Percentiles rank a stretch among this genome's conserved stretches.
These are phyloP conservation scores for Dynastes hyllus DNA, from an alignment of 2,888 invertebrate species.

Conservation along the genomic window DNA sequence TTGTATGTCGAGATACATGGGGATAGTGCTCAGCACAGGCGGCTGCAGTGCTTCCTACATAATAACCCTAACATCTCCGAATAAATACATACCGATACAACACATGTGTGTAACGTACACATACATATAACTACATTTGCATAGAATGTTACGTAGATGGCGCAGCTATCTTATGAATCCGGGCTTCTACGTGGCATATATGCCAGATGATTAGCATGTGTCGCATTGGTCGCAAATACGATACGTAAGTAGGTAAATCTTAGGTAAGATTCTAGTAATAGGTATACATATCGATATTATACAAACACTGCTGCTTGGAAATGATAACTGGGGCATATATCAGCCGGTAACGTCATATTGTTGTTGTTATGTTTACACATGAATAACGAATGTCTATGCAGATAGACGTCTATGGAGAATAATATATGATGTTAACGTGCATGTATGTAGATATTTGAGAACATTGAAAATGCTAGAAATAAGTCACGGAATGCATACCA, in stretches of 20 bases:
- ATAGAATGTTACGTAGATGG: not conserved
- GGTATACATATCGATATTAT: not conserved
- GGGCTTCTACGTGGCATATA: not conserved
- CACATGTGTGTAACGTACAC: not conserved
- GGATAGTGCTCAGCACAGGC: not conserved
- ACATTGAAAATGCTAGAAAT: too few relatives aligned
- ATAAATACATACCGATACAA: slow-evolving; percentile 2
- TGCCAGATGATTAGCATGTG: not conserved
- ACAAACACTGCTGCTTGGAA: not conserved
- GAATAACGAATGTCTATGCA: not conserved
- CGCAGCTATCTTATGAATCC: not conserved
- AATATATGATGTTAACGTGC: too few relatives aligned
- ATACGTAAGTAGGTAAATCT: not conserved
- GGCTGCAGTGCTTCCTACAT: not conserved
- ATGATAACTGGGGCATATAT: not conserved
- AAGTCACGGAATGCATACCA: too few relatives aligned
- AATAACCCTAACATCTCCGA: not conserved
- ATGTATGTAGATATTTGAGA: too few relatives aligned
- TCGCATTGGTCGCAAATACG: not conserved
- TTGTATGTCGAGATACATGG: not conserved
- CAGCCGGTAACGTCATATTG: not conserved
- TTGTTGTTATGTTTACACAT: not conserved
- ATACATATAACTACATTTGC: not conserved
- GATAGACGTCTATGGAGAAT: too few relatives aligned
- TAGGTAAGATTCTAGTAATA: not conserved